phyloP scores from a whole-genome alignment of 1,140 invertebrate species.

The Asbolus verrucosus region DNA sequence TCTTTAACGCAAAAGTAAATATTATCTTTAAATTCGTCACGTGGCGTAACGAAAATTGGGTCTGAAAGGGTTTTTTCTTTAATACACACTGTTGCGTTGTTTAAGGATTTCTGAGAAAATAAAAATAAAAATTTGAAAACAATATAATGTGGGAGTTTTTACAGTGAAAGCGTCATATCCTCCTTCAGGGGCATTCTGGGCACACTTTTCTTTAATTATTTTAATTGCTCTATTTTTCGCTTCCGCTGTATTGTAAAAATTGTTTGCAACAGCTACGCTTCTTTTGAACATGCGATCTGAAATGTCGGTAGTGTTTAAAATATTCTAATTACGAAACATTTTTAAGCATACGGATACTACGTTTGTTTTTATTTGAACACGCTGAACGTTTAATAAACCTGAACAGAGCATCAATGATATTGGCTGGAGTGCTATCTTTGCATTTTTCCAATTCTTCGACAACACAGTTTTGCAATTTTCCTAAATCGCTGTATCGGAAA shows the following conservation, averaged over 20 bases:
- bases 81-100: not conserved
- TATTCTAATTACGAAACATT: not conserved
- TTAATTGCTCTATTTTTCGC: not conserved
- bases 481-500: conserved; percentile 72
- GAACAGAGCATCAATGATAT: conserved; percentile 82
- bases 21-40: conserved; percentile 4
- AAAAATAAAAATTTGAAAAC: not conserved
- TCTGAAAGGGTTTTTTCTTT: conserved; percentile 2
- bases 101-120: not conserved
- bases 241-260: not conserved
- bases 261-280: not conserved
- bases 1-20: conserved; percentile 23
- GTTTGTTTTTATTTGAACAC: conserved; percentile 22
- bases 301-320: not conserved
- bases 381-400: conserved; percentile 67
- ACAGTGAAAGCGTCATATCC: not conserved
- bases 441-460: conserved; percentile 76
- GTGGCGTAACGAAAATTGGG: conserved; percentile 7
- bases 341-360: not conserved
- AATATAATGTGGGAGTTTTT: not conserved
- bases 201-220: not conserved
- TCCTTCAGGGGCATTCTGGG: not conserved
- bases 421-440: conserved; percentile 79
- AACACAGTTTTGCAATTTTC: conserved; percentile 74
- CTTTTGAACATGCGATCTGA: conserved; percentile 33